Percentiles rank a stretch among this genome's conserved stretches.
These are phyloP conservation scores for Hymenochirus boettgeri DNA, from an alignment of 2,113 vertebrate species.

Conservation along the genomic window DNA sequence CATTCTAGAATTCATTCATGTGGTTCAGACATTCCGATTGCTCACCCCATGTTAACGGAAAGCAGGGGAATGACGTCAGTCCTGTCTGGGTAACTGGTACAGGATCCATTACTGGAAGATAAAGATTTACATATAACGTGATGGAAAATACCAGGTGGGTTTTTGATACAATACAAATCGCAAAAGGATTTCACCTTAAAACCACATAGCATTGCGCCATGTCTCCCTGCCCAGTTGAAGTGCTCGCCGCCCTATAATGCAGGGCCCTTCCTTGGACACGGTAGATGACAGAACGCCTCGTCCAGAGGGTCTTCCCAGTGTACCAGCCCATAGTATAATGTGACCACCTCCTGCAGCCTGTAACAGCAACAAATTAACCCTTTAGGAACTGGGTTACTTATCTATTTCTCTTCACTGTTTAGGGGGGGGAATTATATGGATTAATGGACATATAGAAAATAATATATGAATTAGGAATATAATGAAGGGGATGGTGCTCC, in stretches of 20 bases:
- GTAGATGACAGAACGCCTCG: constrained; percentile 52
- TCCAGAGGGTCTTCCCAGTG: constrained; percentile 97
- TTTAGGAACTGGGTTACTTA: too few relatives aligned
- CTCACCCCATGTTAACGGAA: constrained; percentile 94
- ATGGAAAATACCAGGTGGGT: not conserved
- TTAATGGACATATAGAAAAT: too few relatives aligned
- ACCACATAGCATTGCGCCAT: constrained; percentile 93
- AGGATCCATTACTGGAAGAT: constrained; percentile 79
- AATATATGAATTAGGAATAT: too few relatives aligned
- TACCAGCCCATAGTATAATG: constrained; percentile 83
- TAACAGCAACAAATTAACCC: not conserved
- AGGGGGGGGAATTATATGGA: too few relatives aligned
- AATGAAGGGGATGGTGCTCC: too few relatives aligned
- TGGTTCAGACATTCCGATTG: too few relatives aligned
- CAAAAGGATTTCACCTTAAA: constrained; percentile 77
- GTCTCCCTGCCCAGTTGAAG: constrained; percentile 89
- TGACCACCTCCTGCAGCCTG: constrained; percentile 74
- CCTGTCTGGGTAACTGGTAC: constrained; percentile 85
- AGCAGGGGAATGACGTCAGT: constrained; percentile 79
- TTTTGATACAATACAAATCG: too few relatives aligned
- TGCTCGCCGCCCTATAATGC: constrained; percentile 79
- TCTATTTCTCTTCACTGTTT: too few relatives aligned
- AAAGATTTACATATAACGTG: not conserved
- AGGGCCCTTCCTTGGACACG: constrained; percentile 79
- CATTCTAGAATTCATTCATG: too few relatives aligned